Evolutionary conservation across 2,797 vertebrate genomes (phyloP).

Genomic region (Paguma larvata): DNA sequence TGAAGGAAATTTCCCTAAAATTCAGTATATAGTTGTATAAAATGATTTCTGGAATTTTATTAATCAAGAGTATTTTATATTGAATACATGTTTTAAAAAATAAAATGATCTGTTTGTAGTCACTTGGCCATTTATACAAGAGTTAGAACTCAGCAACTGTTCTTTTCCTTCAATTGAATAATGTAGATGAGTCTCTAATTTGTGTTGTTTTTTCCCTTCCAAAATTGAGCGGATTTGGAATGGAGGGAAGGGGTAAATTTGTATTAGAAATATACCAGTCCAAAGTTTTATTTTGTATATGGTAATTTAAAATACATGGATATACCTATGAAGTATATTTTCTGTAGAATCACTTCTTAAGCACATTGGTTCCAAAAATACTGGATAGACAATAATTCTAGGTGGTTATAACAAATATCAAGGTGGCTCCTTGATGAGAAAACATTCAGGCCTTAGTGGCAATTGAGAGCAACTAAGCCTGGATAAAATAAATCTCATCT

Average conservation of each 20-base stretch:
- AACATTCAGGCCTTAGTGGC: constrained; percentile 4
- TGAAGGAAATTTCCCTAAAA: constrained; percentile 28
- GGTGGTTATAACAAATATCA: constrained; percentile 8
- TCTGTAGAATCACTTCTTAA: constrained; percentile 6
- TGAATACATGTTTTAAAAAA: constrained; percentile 57
- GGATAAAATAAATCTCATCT: not conserved
- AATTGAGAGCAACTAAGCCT: constrained; percentile 9
- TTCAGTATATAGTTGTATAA: not conserved
- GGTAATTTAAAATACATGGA: constrained; percentile 3
- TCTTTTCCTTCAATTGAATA: constrained; percentile 57
- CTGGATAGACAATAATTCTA: constrained; percentile 19
- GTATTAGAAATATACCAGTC: not conserved
- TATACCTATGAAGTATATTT: not conserved
- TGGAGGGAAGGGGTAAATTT: not conserved
- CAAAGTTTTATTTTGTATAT: not conserved
- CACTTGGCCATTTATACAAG: constrained; percentile 55
- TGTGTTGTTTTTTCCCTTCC: not conserved
- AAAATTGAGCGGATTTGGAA: not conserved
- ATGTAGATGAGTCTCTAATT: not conserved
- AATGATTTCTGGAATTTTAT: not conserved
- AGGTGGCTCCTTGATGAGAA: not conserved
- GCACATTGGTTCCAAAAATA: not conserved
- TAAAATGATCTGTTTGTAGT: constrained; percentile 34
- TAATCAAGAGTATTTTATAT: not conserved
- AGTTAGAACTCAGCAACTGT: constrained; percentile 14